Evolutionary conservation across 2,888 invertebrate genomes (phyloP).

Genomic region (Metopia argyrocephala): DNA sequence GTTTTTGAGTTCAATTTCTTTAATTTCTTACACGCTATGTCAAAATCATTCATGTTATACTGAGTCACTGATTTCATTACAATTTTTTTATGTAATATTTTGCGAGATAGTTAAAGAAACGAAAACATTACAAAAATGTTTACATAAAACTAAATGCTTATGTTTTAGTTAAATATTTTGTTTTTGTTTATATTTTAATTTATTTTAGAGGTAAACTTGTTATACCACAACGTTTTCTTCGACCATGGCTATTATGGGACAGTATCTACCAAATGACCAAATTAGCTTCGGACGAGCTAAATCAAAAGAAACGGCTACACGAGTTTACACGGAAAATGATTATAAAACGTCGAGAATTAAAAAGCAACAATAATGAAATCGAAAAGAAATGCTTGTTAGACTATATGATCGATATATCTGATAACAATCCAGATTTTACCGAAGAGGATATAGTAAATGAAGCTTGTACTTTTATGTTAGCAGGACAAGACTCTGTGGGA

Average conservation of each 20-base stretch:
- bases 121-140: no score
- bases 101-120: no score
- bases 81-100: no score
- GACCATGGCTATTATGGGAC: constrained; percentile 81
- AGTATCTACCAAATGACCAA: constrained; percentile 80
- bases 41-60: no score
- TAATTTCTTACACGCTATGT: no score
- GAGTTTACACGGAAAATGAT: constrained; percentile 79
- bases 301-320: constrained; percentile 79
- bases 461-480: constrained; percentile 83
- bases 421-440: constrained; percentile 79
- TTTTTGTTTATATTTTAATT: no score
- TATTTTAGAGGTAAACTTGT: constrained; percentile 80
- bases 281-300: constrained; percentile 79
- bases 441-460: constrained; percentile 82
- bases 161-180: neutral
- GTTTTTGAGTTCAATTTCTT: no score
- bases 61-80: no score
- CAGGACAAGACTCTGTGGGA: constrained; percentile 83
- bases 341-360: constrained; percentile 72
- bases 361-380: constrained; percentile 61
- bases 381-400: constrained; percentile 79
- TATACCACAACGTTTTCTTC: constrained; percentile 79
- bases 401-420: constrained; percentile 80
- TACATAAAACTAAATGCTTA: neutral